Percentiles rank a stretch among this genome's conserved stretches.
Evolutionary conservation across 2,797 vertebrate genomes (phyloP).

Genomic region (Poecilia gillii): DNA sequence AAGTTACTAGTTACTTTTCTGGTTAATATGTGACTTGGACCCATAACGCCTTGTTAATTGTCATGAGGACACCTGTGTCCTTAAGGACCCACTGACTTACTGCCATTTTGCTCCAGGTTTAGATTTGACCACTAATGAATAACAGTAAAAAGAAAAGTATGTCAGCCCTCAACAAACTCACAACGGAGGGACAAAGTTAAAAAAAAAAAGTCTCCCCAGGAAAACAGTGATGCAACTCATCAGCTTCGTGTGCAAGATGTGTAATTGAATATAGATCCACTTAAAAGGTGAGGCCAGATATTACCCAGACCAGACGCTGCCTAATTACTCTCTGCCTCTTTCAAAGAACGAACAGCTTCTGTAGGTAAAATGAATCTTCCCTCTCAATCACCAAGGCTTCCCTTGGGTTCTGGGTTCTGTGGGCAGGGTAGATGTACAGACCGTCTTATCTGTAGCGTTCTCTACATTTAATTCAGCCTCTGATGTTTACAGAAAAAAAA

Average conservation of each 20-base stretch:
- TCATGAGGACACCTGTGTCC: too few relatives aligned
- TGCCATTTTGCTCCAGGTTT: background rate
- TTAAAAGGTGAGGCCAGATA: background rate
- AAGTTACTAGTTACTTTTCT: too few relatives aligned
- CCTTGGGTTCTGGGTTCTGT: conserved; percentile 26
- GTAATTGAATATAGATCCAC: conserved; percentile 1
- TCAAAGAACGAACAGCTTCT: conserved; percentile 17
- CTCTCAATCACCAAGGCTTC: conserved; percentile 28
- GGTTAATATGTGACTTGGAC: too few relatives aligned
- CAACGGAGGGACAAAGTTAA: background rate
- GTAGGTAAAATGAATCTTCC: conserved; percentile 25
- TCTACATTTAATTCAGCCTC: conserved; percentile 21
- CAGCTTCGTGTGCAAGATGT: background rate
- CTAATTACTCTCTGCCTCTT: background rate
- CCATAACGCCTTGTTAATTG: too few relatives aligned
- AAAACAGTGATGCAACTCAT: background rate
- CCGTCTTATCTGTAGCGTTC: conserved; percentile 10
- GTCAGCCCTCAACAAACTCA: background rate
- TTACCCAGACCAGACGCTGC: background rate
- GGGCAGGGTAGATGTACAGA: conserved; percentile 26
- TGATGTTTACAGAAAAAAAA: conserved; percentile 26
- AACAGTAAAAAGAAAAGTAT: background rate
- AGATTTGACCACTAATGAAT: background rate
- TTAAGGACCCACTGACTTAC: too few relatives aligned
- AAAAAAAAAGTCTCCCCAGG: background rate